phyloP scores from a whole-genome alignment of 92 coral and sea anemone genomes.

The Plumapathes pennacea region DNA sequence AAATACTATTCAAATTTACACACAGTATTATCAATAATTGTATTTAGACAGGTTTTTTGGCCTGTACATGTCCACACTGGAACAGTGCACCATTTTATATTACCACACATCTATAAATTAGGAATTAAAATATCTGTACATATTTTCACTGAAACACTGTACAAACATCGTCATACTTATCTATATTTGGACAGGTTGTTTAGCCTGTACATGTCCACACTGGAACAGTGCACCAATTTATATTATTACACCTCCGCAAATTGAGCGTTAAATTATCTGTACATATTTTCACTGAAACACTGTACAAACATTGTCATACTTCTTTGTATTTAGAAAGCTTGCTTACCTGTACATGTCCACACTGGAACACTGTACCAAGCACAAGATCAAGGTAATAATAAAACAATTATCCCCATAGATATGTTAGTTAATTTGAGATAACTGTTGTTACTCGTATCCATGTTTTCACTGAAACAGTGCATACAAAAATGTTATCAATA shows the following conservation, averaged over 20 bases:
- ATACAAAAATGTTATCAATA: neutral
- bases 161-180: neutral
- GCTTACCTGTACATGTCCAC: constrained; percentile 7
- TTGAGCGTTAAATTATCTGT: no score
- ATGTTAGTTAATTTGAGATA: neutral
- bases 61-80: constrained; percentile 17
- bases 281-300: constrained; percentile 20
- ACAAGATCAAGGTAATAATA: neutral
- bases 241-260: no score
- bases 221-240: constrained; percentile 27
- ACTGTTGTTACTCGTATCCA: neutral
- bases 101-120: neutral
- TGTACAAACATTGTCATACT: neutral
- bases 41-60: neutral
- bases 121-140: neutral
- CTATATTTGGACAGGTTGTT: neutral
- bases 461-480: constrained; percentile 38
- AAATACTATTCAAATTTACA: neutral
- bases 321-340: neutral
- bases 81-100: constrained; percentile 1
- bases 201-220: constrained; percentile 12
- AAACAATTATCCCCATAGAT: neutral
- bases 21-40: no score
- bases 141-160: constrained; percentile 21
- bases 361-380: constrained; percentile 9